Base-by-base conservation (phyloP, 2,888 invertebrate species). In the Zygothrica quintamaculata region DNA sequence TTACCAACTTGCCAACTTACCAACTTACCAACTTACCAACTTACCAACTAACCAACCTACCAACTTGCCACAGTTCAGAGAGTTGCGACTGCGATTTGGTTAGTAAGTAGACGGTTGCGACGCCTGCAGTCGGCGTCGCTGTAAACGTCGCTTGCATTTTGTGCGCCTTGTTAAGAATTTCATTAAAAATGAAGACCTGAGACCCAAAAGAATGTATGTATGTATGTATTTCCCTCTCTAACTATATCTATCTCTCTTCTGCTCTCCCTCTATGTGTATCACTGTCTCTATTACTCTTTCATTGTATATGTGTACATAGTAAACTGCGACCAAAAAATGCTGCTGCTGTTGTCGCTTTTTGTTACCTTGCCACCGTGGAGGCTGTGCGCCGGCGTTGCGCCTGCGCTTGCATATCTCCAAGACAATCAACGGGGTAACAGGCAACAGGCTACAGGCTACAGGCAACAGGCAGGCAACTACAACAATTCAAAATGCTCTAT, bases 121-220 rank as follows among this genome's bases (percentile, higher is more conserved):
- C 48, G 47, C 33, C 26, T 15, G 39, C 43, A 29, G 58, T n/a
- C 15, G 29, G 37, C 55, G 34, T 40, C 51, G 59, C 58, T 42
- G 78, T 48, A 26, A 34, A 46, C 79, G 67, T 65, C 66, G 77
- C 68, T 67, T 73, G 75, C 70, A 78, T 72, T 72, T 84, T 84
- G 88, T 88, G 88, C 81, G 81, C 78, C 86, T 88, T 85, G 85
- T 85, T 87, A 84, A 89, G 88, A 81, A 88, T 88, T 88, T 87
- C 89, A 89, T 88, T 89, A 88, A 89, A 80, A 86, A 88, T 86
- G 86, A 86, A 86, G 89, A 88, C 87, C 88, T 87, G 88, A 80
- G 80, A 80, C 88, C 86, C 81, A 82, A 77, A 87, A 87, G 88
- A 82, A 85, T 88, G 88, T 65, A 71, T 84, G 80, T 73, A 47